Evolutionary conservation across 2,888 invertebrate species (phyloP), one percentile per base, ranked within the genome.

Genomic region (Sycophila texana): DNA sequence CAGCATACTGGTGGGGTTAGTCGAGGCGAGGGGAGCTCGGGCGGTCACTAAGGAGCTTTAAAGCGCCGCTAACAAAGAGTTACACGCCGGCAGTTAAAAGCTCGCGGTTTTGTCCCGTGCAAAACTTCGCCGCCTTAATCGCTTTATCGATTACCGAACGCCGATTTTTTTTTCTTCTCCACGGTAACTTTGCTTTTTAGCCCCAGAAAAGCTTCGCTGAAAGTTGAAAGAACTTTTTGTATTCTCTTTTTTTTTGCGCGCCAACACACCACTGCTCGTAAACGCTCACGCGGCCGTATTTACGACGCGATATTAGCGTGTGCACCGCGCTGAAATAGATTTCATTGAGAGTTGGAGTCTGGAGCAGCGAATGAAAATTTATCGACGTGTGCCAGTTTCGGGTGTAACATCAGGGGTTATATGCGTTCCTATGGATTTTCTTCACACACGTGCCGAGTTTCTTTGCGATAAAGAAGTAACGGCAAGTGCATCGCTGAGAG

Each of bases 101-200:
- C 49, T n/a, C 65, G 47, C 61, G 63, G 70, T 70, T 76, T 63
- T 70, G 63, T 63, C 18, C 76, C 7, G 39, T 30, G 30, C 16
- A 53, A 55, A 73, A 63, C 55, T 73, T 60, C 53, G 10, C 53
- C 30, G 13, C 18, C 61, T 26, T 77, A 67, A 75, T 77, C 80
- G 80, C 51, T 82, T 81, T 73, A 81, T 83, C 79, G 83, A 82
- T 83, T 82, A 74, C 74, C 79, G 80, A 82, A 82, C 79, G 81
- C 55, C 75, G 72, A 71, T 82, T 82, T 83, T 39, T 39, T 79
- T 73, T 67, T 73, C 67, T 53, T 55, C 51, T 58, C 10, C 53
- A 12, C 13, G 4, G 16, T 2, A n/a, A 22, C 12, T 16, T 30
- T 26, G 61, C n/a, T 30, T 61, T 61, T 61, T 12, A 61, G 10